Evolutionary conservation across 2,797 vertebrate genomes (phyloP).

Genomic region (Enteromius mattozi): DNA sequence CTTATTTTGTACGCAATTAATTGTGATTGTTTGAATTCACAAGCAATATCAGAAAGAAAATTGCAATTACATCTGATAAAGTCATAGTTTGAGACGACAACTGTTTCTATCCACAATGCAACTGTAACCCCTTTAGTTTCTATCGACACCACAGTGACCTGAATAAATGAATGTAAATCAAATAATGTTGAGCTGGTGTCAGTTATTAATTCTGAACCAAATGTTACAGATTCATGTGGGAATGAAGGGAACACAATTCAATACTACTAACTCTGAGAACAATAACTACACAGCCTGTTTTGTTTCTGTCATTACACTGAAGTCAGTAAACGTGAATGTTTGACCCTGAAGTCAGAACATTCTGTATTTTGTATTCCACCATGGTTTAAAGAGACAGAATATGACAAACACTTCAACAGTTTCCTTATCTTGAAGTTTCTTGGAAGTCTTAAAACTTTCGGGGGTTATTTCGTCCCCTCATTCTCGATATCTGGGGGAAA

Average conservation of each 20-base stretch:
- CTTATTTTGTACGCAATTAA: no score
- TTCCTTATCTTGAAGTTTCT: neutral
- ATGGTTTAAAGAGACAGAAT: neutral
- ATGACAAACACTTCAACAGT: neutral
- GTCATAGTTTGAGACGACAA: neutral
- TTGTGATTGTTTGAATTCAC: no score
- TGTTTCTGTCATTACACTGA: neutral
- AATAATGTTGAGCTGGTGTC: neutral
- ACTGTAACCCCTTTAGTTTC: neutral
- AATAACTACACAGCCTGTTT: neutral
- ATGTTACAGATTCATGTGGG: neutral
- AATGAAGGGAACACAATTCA: neutral
- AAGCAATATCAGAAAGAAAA: no score
- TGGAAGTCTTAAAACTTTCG: neutral
- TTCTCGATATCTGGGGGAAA: neutral
- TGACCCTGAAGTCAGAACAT: conserved; percentile 16
- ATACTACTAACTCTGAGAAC: neutral
- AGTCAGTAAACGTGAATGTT: neutral
- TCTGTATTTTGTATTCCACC: neutral
- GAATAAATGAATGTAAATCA: neutral
- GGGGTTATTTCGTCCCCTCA: neutral
- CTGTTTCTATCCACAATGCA: neutral
- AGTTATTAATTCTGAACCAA: neutral
- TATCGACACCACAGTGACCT: neutral
- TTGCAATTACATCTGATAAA: no score